phyloP scores from a whole-genome alignment of 1,140 invertebrate species.

The Drosophila funebris region DNA sequence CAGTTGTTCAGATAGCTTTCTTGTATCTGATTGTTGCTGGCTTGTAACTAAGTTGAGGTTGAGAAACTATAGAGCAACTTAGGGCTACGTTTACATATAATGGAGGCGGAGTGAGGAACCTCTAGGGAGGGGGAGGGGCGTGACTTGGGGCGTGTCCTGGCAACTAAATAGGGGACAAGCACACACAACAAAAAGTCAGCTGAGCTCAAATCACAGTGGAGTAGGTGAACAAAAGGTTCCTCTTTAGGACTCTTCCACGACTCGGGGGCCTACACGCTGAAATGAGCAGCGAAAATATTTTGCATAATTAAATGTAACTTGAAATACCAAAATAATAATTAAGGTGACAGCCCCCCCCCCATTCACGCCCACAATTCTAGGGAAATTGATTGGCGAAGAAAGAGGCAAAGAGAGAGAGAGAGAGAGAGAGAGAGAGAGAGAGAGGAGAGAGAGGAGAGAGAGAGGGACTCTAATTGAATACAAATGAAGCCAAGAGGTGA shows the following conservation, averaged over 20 bases:
- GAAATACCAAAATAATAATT: constrained; percentile 75
- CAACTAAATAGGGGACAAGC: constrained; percentile 21
- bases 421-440: background rate
- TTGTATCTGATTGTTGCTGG: constrained; percentile 35
- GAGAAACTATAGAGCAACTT: constrained; percentile 8
- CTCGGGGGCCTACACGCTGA: background rate
- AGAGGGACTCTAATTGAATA: constrained; percentile 32
- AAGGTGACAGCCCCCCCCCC: constrained; percentile 54
- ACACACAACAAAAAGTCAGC: constrained; percentile 11
- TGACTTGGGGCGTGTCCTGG: constrained; percentile 9
- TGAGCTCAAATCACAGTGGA: constrained; percentile 35
- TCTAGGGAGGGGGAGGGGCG: no score
- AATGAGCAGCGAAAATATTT: constrained; percentile 52
- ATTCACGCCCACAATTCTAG: background rate
- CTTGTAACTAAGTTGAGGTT: constrained; percentile 29
- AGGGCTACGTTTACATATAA: no score
- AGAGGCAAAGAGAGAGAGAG: background rate
- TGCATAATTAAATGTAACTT: constrained; percentile 68
- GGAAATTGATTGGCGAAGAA: constrained; percentile 34
- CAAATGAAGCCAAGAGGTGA: constrained; percentile 7
- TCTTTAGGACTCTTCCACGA: constrained; percentile 11
- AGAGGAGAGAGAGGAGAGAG: background rate
- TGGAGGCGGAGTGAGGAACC: no score
- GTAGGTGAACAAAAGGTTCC: background rate
- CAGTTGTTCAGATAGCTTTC: constrained; percentile 12